These are phyloP conservation scores for Kryptolebias ocellatus DNA, from an alignment of 2,797 vertebrate genomes.

Conservation along the genomic window DNA sequence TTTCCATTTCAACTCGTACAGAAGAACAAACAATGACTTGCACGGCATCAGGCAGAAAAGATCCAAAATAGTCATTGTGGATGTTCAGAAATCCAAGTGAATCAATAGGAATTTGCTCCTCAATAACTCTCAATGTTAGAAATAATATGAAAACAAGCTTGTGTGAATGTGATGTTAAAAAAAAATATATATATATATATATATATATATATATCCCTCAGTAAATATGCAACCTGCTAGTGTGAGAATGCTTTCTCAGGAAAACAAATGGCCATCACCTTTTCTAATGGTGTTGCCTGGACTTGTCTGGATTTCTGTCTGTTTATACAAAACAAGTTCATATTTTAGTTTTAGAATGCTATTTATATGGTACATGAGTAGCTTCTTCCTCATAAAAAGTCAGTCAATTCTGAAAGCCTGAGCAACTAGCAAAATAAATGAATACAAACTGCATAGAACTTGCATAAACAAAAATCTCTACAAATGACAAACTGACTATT, in stretches of 20 bases:
- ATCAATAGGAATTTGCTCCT: neutral
- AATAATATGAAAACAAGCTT: neutral
- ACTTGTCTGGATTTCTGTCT: conserved; percentile 16
- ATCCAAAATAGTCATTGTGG: neutral
- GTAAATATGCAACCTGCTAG: conserved; percentile 11
- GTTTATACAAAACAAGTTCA: conserved; percentile 5
- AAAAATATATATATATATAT: neutral
- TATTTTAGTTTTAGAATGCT: neutral
- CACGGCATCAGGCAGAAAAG: neutral
- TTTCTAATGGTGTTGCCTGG: conserved; percentile 21
- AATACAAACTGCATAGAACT: neutral
- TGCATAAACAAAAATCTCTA: neutral
- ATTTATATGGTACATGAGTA: neutral
- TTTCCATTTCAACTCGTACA: conserved; percentile 19
- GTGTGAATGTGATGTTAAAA: neutral
- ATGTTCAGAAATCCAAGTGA: neutral
- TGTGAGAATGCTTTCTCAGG: conserved; percentile 5
- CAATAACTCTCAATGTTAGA: neutral
- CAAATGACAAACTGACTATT: neutral
- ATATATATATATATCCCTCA: conserved; percentile 10
- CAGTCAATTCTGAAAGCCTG: neutral
- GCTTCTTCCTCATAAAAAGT: too few relatives aligned
- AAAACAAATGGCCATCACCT: conserved; percentile 35
- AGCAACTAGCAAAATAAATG: neutral
- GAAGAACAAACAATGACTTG: neutral